Evolutionary conservation across 2,113 vertebrate genomes (phyloP).

Genomic region (Otis tarda): DNA sequence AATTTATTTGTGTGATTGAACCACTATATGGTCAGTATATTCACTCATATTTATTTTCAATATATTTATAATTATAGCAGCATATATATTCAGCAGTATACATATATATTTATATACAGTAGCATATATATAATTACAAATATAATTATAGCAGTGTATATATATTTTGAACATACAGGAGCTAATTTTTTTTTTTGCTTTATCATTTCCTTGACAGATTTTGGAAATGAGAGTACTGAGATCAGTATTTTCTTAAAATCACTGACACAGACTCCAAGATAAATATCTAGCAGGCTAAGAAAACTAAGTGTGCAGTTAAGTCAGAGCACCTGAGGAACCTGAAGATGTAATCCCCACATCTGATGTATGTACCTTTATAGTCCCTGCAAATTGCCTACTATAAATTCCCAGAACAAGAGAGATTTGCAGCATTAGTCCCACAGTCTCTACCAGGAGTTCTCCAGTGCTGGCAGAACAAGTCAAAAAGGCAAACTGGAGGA

Average conservation of each 20-base stretch:
- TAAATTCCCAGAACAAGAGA: neutral
- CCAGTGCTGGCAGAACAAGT: neutral
- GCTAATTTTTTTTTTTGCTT: neutral
- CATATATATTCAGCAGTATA: neutral
- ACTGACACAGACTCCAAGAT: neutral
- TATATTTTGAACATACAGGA: neutral
- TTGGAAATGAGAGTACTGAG: neutral
- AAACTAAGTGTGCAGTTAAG: neutral
- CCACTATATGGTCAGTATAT: neutral
- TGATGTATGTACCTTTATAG: neutral
- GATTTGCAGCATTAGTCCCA: neutral
- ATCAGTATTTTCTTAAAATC: neutral
- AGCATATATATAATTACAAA: neutral
- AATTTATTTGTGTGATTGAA: neutral
- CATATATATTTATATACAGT: neutral
- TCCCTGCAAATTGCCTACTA: neutral
- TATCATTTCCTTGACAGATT: neutral
- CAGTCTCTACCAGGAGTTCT: neutral
- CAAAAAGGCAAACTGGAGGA: neutral
- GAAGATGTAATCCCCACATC: neutral
- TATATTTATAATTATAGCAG: neutral
- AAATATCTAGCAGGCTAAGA: neutral
- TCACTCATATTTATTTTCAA: neutral
- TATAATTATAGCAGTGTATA: no score
- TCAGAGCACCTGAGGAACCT: neutral